phyloP scores from a whole-genome alignment of 2,113 vertebrate species.

The Heptranchias perlo region DNA sequence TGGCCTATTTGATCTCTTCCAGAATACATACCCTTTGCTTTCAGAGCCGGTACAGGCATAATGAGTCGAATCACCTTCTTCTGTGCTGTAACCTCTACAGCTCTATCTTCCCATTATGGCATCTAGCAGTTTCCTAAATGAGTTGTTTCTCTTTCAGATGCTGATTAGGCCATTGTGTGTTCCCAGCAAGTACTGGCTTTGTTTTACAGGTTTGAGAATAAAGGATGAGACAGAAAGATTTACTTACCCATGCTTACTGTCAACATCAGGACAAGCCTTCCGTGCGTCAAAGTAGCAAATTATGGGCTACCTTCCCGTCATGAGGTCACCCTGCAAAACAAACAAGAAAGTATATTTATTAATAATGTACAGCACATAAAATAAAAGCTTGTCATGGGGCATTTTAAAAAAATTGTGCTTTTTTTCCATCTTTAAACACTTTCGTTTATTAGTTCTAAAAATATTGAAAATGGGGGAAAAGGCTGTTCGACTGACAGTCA shows the following conservation, averaged over 20 bases:
- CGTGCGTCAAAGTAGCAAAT: neutral
- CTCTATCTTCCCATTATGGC: neutral
- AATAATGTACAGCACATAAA: neutral
- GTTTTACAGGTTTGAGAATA: neutral
- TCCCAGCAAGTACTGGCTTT: neutral
- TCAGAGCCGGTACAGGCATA: neutral
- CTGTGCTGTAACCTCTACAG: neutral
- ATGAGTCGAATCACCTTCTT: neutral
- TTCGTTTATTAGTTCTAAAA: too few relatives aligned
- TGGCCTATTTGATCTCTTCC: neutral
- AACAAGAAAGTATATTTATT: neutral
- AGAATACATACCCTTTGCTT: neutral
- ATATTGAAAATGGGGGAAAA: too few relatives aligned
- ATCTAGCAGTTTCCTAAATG: neutral
- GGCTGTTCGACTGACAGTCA: too few relatives aligned
- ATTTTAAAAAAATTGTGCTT: too few relatives aligned
- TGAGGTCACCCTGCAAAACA: neutral
- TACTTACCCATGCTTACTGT: slow-evolving; percentile 30
- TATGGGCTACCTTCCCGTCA: neutral
- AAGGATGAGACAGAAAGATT: neutral
- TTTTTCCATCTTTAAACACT: too few relatives aligned
- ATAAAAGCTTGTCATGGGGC: too few relatives aligned
- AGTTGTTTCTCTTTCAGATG: neutral
- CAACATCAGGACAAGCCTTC: slow-evolving; percentile 23
- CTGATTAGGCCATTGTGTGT: neutral